Conservation (phyloP, 1,140 invertebrate species). For the Popillia japonica region DNA sequence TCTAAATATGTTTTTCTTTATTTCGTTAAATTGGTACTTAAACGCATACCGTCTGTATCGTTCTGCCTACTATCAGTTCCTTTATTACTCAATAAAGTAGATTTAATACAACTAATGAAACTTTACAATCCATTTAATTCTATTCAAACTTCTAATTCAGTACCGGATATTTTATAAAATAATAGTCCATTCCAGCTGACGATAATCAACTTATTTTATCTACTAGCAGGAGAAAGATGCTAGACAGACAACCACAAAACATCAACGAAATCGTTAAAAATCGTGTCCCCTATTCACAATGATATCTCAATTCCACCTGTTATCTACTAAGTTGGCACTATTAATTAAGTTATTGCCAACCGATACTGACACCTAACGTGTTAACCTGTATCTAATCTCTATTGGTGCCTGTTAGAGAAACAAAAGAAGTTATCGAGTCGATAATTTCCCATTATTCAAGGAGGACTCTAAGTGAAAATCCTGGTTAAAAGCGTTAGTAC, state of each 20-base stretch:
- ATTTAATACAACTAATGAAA: no score
- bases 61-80: no score
- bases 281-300: constrained; percentile 8
- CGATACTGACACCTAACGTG: constrained; percentile 12
- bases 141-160: no score
- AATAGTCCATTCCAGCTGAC: not conserved
- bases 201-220: not conserved
- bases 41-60: no score
- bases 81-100: no score
- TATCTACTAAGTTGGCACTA: constrained; percentile 28
- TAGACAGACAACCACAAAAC: constrained; percentile 8
- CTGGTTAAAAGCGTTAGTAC: not conserved
- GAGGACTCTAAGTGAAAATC: constrained; percentile 9
- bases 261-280: constrained; percentile 13
- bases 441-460: constrained; percentile 11
- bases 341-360: constrained; percentile 28
- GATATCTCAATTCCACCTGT: not conserved
- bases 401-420: constrained; percentile 1
- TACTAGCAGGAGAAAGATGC: not conserved
- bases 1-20: no score
- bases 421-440: not conserved
- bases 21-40: no score
- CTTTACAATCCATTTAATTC: no score
- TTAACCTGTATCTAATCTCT: constrained; percentile 22
- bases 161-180: not conserved